Evolutionary conservation across 2,888 invertebrate genomes (phyloP), one percentile per base, ranked within the genome.

Genomic region (Cybosia mesomella): DNA sequence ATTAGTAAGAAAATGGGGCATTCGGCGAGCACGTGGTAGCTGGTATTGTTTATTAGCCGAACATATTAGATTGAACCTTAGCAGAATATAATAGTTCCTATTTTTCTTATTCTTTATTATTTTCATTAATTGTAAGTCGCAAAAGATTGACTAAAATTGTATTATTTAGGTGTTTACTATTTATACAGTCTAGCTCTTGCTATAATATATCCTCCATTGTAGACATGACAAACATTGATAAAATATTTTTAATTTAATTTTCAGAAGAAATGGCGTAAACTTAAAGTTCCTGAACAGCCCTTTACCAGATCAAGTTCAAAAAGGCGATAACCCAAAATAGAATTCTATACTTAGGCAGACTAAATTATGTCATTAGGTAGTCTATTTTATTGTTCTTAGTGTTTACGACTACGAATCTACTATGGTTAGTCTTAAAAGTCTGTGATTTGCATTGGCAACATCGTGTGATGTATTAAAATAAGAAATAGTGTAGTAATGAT

Each of bases 221-320:
- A n/a, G n/a, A n/a, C n/a, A n/a, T n/a, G n/a, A n/a, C n/a, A n/a
- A n/a, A 28, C 5, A 28, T 28, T 28, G 3, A 28, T 4, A 5
- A 28, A 5, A 28, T 28, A 4, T 28, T 28, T 36, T 49, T n/a
- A 0, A 32, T 28, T 62, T n/a, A 32, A 22, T 58, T 80, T 75
- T 32, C 91, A 95, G 95, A 94, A 92, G 90, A 89, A 94, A 87
- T 95, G 95, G 95, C 89, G 90, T 28, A 94, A 94, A 76, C 79
- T 94, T 24, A 93, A 91, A 85, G 92, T 94, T 72, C 91, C 91
- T 13, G 94, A 93, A 68, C 88, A 91, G 4, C 89, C 82, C 61
- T 70, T 87, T 22, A 85, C 77, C 70, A 80, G 89, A 72, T 76
- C 68, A 18, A 64, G 68, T 55, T 77, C 79, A n/a, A 81, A 81